A percentile compares a stretch with the other conserved stretches of the same genome.
Evolutionary conservation across 2,113 vertebrate species (phyloP).

Genomic region (Smithornis capensis): DNA sequence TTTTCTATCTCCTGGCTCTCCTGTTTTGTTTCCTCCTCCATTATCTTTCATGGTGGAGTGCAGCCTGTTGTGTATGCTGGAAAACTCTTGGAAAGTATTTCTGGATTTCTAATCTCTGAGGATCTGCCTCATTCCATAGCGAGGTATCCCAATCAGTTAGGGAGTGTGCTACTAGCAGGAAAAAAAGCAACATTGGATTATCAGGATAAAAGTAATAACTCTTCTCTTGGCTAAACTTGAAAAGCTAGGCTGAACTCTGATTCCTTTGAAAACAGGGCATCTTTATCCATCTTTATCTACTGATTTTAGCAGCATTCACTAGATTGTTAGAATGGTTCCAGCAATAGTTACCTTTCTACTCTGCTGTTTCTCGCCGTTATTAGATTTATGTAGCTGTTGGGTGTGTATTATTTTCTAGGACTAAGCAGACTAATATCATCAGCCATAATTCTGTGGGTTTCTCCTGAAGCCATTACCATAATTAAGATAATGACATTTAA

Average conservation of each 20-base stretch:
- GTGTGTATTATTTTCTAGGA: conserved; percentile 35
- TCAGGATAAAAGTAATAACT: not conserved
- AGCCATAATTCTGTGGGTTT: conserved; percentile 58
- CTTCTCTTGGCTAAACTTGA: not conserved
- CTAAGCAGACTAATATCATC: conserved; percentile 46
- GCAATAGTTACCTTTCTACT: conserved; percentile 13
- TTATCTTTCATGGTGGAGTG: not conserved
- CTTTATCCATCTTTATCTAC: not conserved
- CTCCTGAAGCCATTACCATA: conserved; percentile 62
- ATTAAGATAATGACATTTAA: conserved; percentile 70
- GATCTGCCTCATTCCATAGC: not conserved
- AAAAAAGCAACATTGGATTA: not conserved
- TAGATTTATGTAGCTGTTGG: conserved; percentile 28
- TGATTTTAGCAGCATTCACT: not conserved
- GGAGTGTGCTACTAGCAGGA: not conserved
- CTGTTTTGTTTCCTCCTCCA: not conserved
- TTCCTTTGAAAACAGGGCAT: not conserved
- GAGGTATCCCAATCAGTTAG: not conserved
- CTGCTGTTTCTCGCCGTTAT: conserved; percentile 7
- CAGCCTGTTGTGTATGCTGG: not conserved
- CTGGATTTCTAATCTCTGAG: not conserved
- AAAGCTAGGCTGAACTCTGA: not conserved
- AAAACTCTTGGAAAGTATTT: not conserved
- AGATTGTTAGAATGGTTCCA: not conserved
- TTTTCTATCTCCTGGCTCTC: not conserved